phyloP scores from a whole-genome alignment of 2,888 invertebrate species.

The Heliconius ismenius region DNA sequence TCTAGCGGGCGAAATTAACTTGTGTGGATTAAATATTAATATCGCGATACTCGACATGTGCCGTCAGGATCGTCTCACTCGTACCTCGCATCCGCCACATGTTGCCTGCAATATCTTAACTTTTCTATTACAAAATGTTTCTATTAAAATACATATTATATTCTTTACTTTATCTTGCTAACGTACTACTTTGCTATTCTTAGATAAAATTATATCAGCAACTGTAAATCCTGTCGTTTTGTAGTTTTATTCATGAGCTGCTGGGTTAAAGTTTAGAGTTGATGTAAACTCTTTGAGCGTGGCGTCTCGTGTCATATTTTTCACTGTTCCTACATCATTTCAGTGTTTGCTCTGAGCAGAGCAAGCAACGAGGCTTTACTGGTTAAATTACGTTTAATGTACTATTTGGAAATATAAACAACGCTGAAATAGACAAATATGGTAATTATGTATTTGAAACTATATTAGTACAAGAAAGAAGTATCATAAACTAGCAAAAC shows the following conservation, averaged over 20 bases:
- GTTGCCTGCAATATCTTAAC: slow-evolving; percentile 46
- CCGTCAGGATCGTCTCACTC: slow-evolving; percentile 43
- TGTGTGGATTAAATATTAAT: slow-evolving; percentile 50
- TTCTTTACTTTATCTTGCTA: slow-evolving; percentile 5
- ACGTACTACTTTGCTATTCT: slow-evolving; percentile 1
- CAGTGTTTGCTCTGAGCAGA: slow-evolving; percentile 47
- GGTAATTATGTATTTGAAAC: neutral
- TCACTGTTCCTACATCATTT: slow-evolving; percentile 48
- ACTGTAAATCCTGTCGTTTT: slow-evolving; percentile 27
- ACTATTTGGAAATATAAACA: slow-evolving; percentile 30
- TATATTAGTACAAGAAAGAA: neutral
- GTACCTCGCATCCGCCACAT: slow-evolving; percentile 44
- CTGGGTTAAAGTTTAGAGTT: slow-evolving; percentile 51
- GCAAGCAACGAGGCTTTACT: slow-evolving; percentile 38
- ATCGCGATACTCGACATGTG: slow-evolving; percentile 46
- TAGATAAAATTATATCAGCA: slow-evolving; percentile 23
- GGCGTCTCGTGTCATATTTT: slow-evolving; percentile 48
- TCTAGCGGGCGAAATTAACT: slow-evolving; percentile 49
- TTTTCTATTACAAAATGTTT: slow-evolving; percentile 42
- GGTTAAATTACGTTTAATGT: slow-evolving; percentile 36
- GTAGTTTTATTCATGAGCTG: slow-evolving; percentile 42
- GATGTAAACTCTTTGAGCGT: slow-evolving; percentile 51
- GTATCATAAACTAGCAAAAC: neutral
- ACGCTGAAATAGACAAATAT: slow-evolving; percentile 15
- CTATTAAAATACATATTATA: slow-evolving; percentile 12